Conservation (phyloP, 2,888 invertebrate species). For the Orthosia gothica region DNA sequence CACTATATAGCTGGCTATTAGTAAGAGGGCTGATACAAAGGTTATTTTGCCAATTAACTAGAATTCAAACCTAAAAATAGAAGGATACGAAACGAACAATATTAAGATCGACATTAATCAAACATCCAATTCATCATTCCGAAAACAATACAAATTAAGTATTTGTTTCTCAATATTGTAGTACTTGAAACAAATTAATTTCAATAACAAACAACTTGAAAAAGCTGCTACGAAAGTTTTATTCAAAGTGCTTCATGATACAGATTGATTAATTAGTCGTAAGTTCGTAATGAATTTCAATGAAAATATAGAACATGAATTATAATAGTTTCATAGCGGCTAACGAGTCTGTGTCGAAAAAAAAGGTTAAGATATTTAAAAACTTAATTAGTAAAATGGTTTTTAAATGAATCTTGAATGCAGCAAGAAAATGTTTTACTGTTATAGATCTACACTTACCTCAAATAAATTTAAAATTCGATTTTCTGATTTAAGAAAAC, state of each 20-base stretch:
- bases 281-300: constrained; percentile 41
- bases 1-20: neutral
- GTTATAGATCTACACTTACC: neutral
- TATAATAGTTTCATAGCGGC: constrained; percentile 26
- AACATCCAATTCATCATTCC: constrained; percentile 27
- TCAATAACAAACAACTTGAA: constrained; percentile 56
- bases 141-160: constrained; percentile 43
- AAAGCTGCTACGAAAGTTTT: constrained; percentile 50
- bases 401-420: neutral
- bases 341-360: neutral
- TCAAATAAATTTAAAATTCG: no score
- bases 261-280: constrained; percentile 49
- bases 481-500: no score
- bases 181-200: constrained; percentile 58
- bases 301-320: constrained; percentile 40
- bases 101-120: constrained; percentile 24
- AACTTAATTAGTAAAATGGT: neutral
- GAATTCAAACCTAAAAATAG: neutral
- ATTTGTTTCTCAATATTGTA: constrained; percentile 57
- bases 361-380: neutral
- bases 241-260: constrained; percentile 48
- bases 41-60: neutral
- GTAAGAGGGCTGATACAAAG: neutral
- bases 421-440: neutral
- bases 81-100: constrained; percentile 4